Base-by-base conservation (phyloP, 2,113 vertebrate genomes). In the Argyrosomus japonicus region DNA sequence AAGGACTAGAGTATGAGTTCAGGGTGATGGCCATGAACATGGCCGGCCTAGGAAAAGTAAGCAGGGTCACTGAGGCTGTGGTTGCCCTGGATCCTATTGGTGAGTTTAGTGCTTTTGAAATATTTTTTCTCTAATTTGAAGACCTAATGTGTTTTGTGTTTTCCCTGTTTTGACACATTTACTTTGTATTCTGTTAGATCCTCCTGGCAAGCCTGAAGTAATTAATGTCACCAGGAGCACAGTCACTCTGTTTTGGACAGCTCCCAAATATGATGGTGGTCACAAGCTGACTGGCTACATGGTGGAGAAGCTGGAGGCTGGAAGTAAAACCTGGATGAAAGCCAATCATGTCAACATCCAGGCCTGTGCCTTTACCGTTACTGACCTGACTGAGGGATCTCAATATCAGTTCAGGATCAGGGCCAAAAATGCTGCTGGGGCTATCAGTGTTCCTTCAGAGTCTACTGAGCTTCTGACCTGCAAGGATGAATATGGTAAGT, bases 1-100 rank as follows among this genome's bases (percentile, higher is more conserved):
- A 99, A 94, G 98, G 98, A 83, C 94, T 99, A 68, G 98, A 99
- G 89, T 99, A 99, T 78, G 98, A 99, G 92, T 99, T 99, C 90
- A 96, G 98, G 93, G 98, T 99, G 21, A 98, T 99, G 96, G 98
- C 98, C 67, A 97, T 99, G 91, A 99, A 99, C 82, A 75, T 96
- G 78, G 98, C 98, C 54, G 98, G 98, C 78, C 94, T 99, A 19
- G 98, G 98, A 89, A 99, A 97, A 92, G 96, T 98, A 89, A 99
- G 98, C 91, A 96, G 93, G 75, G 95, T 93, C 18, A 98, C 97
- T 68, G 97, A 99, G 83, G 96, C 96, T 57, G 92, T 97, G 56
- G 96, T 98, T 21, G 97, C 98, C 19, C 96, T 99, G 76, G 98
- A 99, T 95, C 98, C 98, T 77, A 97, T 99, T 85, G 98, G 98